Evolutionary conservation across 2,113 vertebrate genomes (phyloP).

Genomic region (Agelaius phoeniceus): DNA sequence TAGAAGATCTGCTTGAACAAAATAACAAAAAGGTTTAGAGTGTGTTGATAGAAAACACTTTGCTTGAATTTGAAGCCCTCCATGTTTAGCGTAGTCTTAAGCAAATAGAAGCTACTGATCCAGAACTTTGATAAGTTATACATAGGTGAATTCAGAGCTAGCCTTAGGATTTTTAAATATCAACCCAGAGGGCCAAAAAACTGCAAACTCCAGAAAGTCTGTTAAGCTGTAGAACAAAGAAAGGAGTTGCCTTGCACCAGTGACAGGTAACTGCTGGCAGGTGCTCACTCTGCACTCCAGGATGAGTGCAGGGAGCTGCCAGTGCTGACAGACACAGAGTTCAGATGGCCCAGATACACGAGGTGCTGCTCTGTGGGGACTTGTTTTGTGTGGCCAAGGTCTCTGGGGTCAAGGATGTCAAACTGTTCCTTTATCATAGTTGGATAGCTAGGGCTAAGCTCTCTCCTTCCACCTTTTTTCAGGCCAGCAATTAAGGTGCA

Average conservation of each 20-base stretch:
- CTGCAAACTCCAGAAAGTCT: neutral
- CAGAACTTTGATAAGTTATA: neutral
- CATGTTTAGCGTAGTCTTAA: neutral
- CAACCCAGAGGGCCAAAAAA: neutral
- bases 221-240: neutral
- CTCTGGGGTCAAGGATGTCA: slow-evolving; percentile 21
- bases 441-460: neutral
- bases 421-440: neutral
- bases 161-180: neutral
- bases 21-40: neutral
- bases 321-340: neutral
- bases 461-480: neutral
- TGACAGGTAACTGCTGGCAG: neutral
- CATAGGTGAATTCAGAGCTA: neutral
- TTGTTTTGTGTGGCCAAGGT: slow-evolving; percentile 1
- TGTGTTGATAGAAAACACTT: neutral
- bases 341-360: neutral
- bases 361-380: neutral
- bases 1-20: neutral
- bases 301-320: neutral
- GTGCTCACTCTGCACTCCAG: neutral
- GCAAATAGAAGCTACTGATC: neutral
- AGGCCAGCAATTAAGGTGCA: neutral
- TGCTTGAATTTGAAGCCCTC: neutral
- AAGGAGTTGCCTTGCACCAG: neutral